These are phyloP conservation scores for Varecia variegata DNA, from an alignment of 2,797 vertebrate species.

Conservation along the genomic window DNA sequence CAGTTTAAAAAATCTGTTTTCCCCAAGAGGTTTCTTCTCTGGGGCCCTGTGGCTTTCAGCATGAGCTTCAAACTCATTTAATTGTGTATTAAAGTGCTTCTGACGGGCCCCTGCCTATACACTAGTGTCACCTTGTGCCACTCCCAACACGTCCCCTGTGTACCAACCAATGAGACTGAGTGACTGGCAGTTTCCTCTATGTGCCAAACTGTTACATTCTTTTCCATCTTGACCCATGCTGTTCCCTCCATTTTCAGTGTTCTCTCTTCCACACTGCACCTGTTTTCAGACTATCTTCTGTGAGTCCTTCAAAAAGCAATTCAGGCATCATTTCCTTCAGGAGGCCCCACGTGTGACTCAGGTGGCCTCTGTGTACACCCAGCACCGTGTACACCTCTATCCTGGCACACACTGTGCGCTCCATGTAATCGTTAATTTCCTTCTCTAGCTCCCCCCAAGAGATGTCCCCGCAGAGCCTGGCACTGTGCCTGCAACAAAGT, in stretches of 20 bases:
- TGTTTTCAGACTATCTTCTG: not conserved
- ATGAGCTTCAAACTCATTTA: not conserved
- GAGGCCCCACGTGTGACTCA: not conserved
- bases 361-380: not conserved
- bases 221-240: not conserved
- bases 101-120: not conserved
- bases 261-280: not conserved
- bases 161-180: not conserved
- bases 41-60: not conserved
- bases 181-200: too few species aligned
- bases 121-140: not conserved
- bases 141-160: not conserved
- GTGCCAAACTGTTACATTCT: not conserved
- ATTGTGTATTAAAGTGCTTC: not conserved
- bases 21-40: not conserved
- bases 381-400: too few species aligned
- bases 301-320: not conserved
- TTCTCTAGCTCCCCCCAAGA: not conserved
- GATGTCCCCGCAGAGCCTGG: not conserved
- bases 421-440: not conserved
- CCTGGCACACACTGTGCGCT: accelerated
- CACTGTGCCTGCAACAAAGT: not conserved
- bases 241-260: not conserved
- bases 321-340: not conserved
- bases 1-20: not conserved